Conservation (phyloP, 23 tunicate species). For the Styela clava region DNA sequence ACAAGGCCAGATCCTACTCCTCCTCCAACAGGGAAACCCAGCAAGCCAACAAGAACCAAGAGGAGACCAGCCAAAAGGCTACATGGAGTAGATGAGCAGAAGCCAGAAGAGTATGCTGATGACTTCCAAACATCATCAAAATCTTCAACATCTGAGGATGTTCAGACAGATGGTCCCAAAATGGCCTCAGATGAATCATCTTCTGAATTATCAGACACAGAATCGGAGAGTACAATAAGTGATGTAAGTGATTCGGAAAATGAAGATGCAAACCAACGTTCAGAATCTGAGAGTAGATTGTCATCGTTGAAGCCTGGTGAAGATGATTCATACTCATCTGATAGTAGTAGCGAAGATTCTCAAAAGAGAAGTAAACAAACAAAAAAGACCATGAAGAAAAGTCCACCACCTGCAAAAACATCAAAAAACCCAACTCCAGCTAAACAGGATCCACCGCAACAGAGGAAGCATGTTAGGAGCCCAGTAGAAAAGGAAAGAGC, state of each 20-base stretch:
- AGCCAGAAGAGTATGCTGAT: neutral
- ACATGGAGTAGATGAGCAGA: constrained; percentile 14
- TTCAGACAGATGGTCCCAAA: constrained; percentile 25
- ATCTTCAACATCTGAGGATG: constrained; percentile 11
- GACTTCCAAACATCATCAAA: neutral
- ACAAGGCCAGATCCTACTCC: constrained; percentile 31
- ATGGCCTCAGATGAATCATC: constrained; percentile 6
- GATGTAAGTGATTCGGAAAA: constrained; percentile 9
- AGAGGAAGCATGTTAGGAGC: neutral
- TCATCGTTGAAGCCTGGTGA: constrained; percentile 16
- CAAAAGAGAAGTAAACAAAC: neutral
- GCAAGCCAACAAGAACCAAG: neutral
- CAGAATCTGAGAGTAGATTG: constrained; percentile 13
- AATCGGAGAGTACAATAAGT: constrained; percentile 11
- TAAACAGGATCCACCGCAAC: neutral
- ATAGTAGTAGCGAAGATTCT: neutral
- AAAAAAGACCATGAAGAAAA: neutral
- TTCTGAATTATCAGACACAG: constrained; percentile 3
- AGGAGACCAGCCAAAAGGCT: neutral
- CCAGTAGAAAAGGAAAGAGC: neutral
- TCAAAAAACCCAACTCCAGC: neutral
- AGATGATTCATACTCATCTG: neutral
- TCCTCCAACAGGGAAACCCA: constrained; percentile 13
- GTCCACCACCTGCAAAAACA: neutral
- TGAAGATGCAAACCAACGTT: neutral